These are phyloP conservation scores for Palythoa heliodiscus DNA, from an alignment of 92 coral and sea anemone species.

Conservation along the genomic window DNA sequence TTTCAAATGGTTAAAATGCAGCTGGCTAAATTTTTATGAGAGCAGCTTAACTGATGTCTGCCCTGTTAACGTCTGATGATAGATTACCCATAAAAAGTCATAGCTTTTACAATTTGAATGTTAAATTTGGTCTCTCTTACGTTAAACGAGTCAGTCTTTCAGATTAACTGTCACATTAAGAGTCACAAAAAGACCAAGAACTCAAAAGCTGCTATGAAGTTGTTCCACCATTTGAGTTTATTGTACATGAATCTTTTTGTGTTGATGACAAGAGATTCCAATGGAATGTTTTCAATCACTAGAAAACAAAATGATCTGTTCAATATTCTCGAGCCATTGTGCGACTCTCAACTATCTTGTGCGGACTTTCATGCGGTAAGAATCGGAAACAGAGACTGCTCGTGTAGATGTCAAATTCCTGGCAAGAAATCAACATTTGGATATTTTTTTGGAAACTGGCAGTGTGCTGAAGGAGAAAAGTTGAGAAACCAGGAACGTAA, in stretches of 20 bases:
- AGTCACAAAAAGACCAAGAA: background rate
- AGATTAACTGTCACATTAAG: background rate
- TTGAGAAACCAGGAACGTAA: slow-evolving; percentile 7
- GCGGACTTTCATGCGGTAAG: background rate
- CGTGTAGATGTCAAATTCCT: slow-evolving; percentile 9
- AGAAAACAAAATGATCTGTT: background rate
- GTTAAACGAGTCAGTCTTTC: background rate
- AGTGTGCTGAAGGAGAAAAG: background rate
- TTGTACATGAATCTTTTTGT: background rate
- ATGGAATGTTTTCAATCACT: background rate
- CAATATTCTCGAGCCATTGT: background rate
- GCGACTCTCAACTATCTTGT: background rate
- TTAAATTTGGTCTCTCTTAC: background rate
- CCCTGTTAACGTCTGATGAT: background rate
- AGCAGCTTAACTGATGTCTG: background rate
- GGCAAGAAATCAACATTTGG: slow-evolving; percentile 1
- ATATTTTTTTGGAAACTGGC: slow-evolving; percentile 11
- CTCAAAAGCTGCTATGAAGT: background rate
- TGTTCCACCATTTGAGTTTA: background rate
- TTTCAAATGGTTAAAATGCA: too few species aligned
- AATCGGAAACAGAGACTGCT: background rate
- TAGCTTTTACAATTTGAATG: background rate
- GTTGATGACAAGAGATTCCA: background rate
- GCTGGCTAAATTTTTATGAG: too few species aligned
- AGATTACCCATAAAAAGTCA: background rate